Evolutionary conservation across 2,888 invertebrate genomes (phyloP), one percentile per base, ranked within the genome.

Genomic region (Melikaiella ostensackeni): DNA sequence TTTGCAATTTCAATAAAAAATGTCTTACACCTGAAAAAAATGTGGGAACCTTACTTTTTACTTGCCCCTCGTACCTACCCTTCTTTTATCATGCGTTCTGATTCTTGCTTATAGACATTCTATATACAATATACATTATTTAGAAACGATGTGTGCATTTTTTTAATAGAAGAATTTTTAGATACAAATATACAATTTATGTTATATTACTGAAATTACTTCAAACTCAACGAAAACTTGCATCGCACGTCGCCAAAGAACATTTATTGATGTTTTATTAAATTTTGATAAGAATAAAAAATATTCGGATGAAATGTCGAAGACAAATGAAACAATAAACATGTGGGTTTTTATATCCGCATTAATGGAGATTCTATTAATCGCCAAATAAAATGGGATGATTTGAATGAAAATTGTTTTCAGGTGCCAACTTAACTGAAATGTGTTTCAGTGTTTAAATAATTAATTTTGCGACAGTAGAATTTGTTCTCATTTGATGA

Each of bases 241-340:
- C 8, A 50, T 50, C 2, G 2, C 0, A 2, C 50, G 7, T n/a
- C 50, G 2, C 9, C 50, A 5, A 50, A n/a, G 3, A n/a, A 62
- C 9, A 1, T n/a, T 62, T 62, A 33, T 30, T 30, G 19, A 19
- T 30, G 8, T 62, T 30, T 24, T 7, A 62, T 42, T 16, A 5
- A 30, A 8, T 62, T 27, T 84, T 89, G 87, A 87, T 87, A 89
- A 85, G 90, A 87, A 81, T 88, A 89, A 78, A 89, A 88, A 81
- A 90, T 86, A 85, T 89, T 88, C 78, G 89, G 89, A 77, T 88
- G 87, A 76, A 83, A 78, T 88, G 16, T 42, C 16, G 16, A 16
- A 42, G 6, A 86, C 2, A n/a, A 50, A 50, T 50, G 9, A 42
- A 42, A 4, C 1, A 13, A 42, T 42, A 0, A 50, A 50, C n/a